A percentile compares a stretch with the other conserved stretches of the same genome.
Conservation (phyloP, 2,797 vertebrate genomes). For the Molossus molossus region DNA sequence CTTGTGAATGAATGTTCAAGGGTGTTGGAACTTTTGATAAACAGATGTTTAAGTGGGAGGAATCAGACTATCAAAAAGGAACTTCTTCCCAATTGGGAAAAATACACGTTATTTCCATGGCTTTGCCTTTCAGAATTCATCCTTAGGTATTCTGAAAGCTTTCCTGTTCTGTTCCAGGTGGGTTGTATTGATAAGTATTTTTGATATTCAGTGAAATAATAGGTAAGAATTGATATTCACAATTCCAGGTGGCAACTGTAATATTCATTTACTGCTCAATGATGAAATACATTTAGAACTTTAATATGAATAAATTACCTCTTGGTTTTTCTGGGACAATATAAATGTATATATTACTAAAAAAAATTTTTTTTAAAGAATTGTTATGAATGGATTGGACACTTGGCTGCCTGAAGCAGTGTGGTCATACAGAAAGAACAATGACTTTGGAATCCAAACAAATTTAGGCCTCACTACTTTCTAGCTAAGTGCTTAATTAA, state of each 20-base stretch:
- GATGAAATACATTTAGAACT: conserved; percentile 62
- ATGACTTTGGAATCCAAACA: conserved; percentile 36
- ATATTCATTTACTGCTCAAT: conserved; percentile 53
- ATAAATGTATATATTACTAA: neutral
- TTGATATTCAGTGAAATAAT: conserved; percentile 36
- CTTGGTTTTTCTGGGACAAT: conserved; percentile 17
- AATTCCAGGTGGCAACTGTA: conserved; percentile 8
- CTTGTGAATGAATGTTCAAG: neutral
- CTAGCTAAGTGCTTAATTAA: conserved; percentile 5
- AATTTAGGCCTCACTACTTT: conserved; percentile 30
- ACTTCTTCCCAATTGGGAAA: neutral
- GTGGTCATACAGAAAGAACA: neutral
- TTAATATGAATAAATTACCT: conserved; percentile 35
- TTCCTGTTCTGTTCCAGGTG: neutral
- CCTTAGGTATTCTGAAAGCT: conserved; percentile 20
- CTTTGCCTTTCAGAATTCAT: conserved; percentile 15
- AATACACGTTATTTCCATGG: neutral
- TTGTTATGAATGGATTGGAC: neutral
- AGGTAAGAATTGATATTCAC: conserved; percentile 11
- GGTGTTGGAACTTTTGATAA: neutral
- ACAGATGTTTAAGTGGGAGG: neutral
- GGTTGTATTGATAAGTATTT: conserved; percentile 21
- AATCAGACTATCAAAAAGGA: neutral
- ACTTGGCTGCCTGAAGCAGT: neutral
- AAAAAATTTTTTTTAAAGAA: neutral